Evolutionary conservation across 1,140 invertebrate species (phyloP).

Genomic region (Rhyzopertha dominica): DNA sequence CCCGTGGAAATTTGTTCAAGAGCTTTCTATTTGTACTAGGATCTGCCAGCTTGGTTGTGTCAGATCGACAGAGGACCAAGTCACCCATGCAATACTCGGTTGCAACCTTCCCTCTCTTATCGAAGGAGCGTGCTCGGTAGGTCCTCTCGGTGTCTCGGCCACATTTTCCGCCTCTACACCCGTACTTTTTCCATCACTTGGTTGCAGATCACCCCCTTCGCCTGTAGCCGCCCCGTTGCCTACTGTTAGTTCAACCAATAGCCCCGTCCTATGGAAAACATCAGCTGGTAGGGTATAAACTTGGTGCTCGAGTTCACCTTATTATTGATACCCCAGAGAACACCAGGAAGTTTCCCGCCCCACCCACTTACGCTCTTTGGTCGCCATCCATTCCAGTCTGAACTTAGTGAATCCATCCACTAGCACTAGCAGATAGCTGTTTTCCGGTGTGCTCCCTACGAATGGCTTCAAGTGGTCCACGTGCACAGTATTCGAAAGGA

Average conservation of each 20-base stretch:
- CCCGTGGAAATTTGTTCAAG: too few species aligned
- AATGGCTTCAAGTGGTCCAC: constrained; percentile 35
- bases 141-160: too few species aligned
- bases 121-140: too few species aligned
- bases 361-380: constrained; percentile 21
- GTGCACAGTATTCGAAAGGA: constrained; percentile 28
- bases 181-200: background rate
- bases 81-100: constrained; percentile 17
- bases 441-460: constrained; percentile 16
- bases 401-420: constrained; percentile 44
- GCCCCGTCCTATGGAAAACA: constrained; percentile 8
- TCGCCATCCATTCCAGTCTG: constrained; percentile 10
- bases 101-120: constrained; percentile 15
- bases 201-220: too few species aligned
- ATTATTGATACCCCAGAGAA: constrained; percentile 34
- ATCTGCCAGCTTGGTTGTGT: too few species aligned
- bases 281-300: constrained; percentile 2
- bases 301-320: constrained; percentile 3
- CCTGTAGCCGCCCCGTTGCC: background rate
- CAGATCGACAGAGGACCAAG: constrained; percentile 15
- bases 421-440: constrained; percentile 36
- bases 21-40: too few species aligned
- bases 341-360: constrained; percentile 25
- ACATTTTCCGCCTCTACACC: background rate
- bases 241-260: constrained; percentile 6